phyloP scores from a whole-genome alignment of 2,797 vertebrate species.

The Martes flavigula region DNA sequence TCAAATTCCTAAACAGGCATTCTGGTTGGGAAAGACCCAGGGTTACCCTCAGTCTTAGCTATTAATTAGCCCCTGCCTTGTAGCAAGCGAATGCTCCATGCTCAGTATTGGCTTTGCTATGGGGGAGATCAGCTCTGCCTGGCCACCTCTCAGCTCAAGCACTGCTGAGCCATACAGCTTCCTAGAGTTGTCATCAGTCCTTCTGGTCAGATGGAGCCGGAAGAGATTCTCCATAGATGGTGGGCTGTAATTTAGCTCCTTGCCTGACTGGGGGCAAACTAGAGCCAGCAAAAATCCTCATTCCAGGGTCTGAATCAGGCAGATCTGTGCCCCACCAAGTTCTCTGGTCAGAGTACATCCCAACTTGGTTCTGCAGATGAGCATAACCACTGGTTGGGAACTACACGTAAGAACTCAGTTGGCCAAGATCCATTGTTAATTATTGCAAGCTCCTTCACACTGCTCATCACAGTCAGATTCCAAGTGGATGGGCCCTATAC shows the following conservation, averaged over 20 bases:
- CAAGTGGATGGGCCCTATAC: neutral
- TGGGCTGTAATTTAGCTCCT: neutral
- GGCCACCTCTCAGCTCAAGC: neutral
- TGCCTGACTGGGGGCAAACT: neutral
- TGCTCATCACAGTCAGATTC: neutral
- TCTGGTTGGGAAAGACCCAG: neutral
- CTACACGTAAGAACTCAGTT: neutral
- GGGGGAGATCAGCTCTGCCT: neutral
- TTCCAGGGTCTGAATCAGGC: neutral
- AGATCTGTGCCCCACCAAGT: neutral
- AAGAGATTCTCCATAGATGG: neutral
- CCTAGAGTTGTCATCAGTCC: neutral
- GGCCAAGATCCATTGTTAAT: neutral
- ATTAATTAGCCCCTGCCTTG: neutral
- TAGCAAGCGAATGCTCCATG: neutral
- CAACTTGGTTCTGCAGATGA: neutral
- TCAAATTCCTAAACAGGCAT: neutral
- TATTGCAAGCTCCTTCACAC: neutral
- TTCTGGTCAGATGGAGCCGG: neutral
- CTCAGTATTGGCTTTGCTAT: neutral
- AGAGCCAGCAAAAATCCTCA: neutral
- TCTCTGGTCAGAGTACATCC: neutral
- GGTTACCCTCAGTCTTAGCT: neutral
- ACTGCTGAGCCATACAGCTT: neutral
- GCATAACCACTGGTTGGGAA: neutral